These are phyloP conservation scores for Drosophila mimica DNA, from an alignment of 2,888 invertebrate genomes.

Conservation along the genomic window DNA sequence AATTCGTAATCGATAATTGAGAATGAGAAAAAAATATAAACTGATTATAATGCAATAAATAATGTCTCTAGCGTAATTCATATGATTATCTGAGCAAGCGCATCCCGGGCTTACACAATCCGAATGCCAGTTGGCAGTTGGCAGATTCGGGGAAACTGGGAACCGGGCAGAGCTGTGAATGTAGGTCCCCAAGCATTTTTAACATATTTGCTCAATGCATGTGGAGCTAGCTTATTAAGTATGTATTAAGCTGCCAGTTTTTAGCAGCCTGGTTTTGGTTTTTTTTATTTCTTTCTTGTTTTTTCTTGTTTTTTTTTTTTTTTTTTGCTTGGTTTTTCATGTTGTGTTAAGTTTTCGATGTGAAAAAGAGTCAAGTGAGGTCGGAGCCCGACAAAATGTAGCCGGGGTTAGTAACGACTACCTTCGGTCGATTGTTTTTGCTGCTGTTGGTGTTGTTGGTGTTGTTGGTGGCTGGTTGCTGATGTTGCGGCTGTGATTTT, in stretches of 20 bases:
- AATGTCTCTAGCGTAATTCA: conserved; percentile 17
- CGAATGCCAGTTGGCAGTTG: conserved; percentile 16
- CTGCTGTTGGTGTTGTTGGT: conserved; percentile 18
- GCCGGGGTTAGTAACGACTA: conserved; percentile 71
- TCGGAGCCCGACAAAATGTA: conserved; percentile 55
- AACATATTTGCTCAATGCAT: conserved; percentile 64
- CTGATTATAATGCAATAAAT: not conserved
- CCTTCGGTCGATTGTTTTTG: conserved; percentile 54
- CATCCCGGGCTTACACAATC: conserved; percentile 64
- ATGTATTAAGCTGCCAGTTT: conserved; percentile 49
- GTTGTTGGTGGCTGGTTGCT: conserved; percentile 30
- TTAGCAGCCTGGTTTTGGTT: conserved; percentile 14
- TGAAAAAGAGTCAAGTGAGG: conserved; percentile 79
- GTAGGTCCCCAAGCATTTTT: conserved; percentile 35
- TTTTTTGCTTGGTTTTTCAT: conserved; percentile 16
- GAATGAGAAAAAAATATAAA: not conserved
- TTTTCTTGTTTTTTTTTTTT: conserved; percentile 19
- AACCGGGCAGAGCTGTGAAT: conserved; percentile 14
- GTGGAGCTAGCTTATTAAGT: conserved; percentile 67
- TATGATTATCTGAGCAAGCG: conserved; percentile 36
- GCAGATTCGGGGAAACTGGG: conserved; percentile 4
- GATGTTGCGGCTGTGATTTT: conserved; percentile 59
- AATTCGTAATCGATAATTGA: not conserved
- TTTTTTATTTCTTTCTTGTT: not conserved
- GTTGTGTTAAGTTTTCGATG: conserved; percentile 58